These are phyloP conservation scores for Cordilura impudica DNA, from an alignment of 2,888 invertebrate genomes.

Conservation along the genomic window DNA sequence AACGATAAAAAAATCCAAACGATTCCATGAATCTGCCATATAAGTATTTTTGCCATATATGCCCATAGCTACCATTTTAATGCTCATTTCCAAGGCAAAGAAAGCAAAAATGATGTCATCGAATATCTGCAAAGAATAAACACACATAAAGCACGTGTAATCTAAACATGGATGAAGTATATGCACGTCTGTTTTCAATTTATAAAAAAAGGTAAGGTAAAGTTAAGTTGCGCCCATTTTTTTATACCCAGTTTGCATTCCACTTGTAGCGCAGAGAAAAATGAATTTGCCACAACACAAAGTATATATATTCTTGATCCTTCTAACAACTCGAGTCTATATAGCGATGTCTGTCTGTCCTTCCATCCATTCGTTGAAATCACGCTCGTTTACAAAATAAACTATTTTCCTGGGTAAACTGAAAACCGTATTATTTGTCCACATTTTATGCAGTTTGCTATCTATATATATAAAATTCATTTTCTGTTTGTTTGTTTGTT, in stretches of 20 bases:
- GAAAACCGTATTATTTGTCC: too few relatives aligned
- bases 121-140: constrained; percentile 87
- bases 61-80: constrained; percentile 99
- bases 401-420: too few relatives aligned
- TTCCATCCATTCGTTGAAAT: too few relatives aligned
- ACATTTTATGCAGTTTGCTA: too few relatives aligned
- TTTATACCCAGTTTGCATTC: neutral
- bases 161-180: too few relatives aligned
- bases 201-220: neutral
- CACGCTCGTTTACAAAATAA: too few relatives aligned
- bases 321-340: too few relatives aligned
- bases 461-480: too few relatives aligned
- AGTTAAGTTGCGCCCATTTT: neutral
- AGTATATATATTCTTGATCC: too few relatives aligned
- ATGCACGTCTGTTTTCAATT: too few relatives aligned
- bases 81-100: constrained; percentile 98
- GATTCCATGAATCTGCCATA: constrained; percentile 98
- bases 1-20: constrained; percentile 98
- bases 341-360: too few relatives aligned
- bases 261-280: neutral
- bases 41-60: constrained; percentile 96
- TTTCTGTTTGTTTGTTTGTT: too few relatives aligned
- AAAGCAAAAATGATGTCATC: constrained; percentile 99
- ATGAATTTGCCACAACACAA: neutral
- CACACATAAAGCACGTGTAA: neutral